Evolutionary conservation across 2,888 invertebrate species (phyloP).

Genomic region (Troides aeacus): DNA sequence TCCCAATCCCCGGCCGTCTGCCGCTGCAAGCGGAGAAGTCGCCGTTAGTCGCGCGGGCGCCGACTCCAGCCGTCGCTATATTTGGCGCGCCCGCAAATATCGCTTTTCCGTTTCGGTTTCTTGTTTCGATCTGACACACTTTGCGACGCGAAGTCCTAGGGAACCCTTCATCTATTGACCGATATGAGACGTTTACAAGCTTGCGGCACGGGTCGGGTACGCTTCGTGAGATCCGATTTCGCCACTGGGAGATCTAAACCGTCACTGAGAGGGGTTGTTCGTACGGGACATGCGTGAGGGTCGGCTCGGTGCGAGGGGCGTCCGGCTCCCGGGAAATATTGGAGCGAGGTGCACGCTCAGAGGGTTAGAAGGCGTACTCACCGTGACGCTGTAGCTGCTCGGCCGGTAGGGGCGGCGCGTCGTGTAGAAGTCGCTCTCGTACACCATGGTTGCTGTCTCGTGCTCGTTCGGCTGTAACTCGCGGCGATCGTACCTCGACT

Average conservation of each 20-base stretch:
- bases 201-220: constrained; percentile 34
- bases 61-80: constrained; percentile 79
- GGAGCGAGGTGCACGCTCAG: constrained; percentile 67
- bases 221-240: constrained; percentile 43
- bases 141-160: constrained; percentile 50
- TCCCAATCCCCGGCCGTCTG: constrained; percentile 90
- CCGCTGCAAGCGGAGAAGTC: constrained; percentile 84
- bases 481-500: constrained; percentile 76
- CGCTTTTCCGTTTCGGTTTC: constrained; percentile 63
- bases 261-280: constrained; percentile 37
- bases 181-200: constrained; percentile 72
- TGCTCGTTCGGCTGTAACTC: constrained; percentile 72
- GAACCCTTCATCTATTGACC: constrained; percentile 41
- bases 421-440: constrained; percentile 95
- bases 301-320: constrained; percentile 73
- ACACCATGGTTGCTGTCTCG: constrained; percentile 86
- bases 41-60: constrained; percentile 74
- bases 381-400: constrained; percentile 91
- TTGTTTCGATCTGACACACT: constrained; percentile 69
- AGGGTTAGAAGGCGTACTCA: constrained; percentile 60
- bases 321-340: constrained; percentile 72
- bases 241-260: constrained; percentile 39
- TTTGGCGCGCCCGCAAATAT: constrained; percentile 78
- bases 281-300: constrained; percentile 52
- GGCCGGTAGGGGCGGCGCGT: constrained; percentile 90